Evolutionary conservation across 2,113 vertebrate species (phyloP).

Genomic region (Gorsachius goisagi): DNA sequence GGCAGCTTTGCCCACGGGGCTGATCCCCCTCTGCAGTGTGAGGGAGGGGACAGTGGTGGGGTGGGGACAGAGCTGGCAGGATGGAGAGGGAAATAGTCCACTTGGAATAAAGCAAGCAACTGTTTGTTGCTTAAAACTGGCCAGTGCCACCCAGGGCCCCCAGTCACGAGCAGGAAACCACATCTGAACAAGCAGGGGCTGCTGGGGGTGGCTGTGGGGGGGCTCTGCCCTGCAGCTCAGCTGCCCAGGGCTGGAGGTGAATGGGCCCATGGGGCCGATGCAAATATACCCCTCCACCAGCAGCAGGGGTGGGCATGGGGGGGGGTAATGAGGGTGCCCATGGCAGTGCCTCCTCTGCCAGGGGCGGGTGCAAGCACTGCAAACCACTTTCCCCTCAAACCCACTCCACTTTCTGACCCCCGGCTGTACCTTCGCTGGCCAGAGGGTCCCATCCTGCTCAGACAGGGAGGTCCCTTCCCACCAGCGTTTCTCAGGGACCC

Average conservation of each 20-base stretch:
- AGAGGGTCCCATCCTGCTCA: background rate
- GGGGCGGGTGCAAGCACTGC: background rate
- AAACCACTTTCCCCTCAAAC: background rate
- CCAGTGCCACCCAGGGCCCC: background rate
- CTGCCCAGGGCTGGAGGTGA: background rate
- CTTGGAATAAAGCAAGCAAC: background rate
- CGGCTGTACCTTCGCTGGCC: background rate
- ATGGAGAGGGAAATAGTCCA: background rate
- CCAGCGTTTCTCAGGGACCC: background rate
- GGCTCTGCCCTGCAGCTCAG: background rate
- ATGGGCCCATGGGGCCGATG: background rate
- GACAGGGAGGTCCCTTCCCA: background rate
- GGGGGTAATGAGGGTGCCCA: accelerated
- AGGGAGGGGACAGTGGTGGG: accelerated
- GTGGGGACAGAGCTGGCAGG: background rate
- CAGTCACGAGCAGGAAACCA: background rate
- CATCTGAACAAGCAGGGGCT: background rate
- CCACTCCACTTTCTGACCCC: background rate
- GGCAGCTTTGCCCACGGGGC: background rate
- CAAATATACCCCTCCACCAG: background rate
- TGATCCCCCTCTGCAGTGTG: background rate
- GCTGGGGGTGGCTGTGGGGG: background rate
- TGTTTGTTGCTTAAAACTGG: background rate
- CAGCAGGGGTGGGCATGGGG: no score
- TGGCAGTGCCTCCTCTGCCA: accelerated